phyloP scores from a whole-genome alignment of 2,113 vertebrate species.

The Hippocampus guttulatus region DNA sequence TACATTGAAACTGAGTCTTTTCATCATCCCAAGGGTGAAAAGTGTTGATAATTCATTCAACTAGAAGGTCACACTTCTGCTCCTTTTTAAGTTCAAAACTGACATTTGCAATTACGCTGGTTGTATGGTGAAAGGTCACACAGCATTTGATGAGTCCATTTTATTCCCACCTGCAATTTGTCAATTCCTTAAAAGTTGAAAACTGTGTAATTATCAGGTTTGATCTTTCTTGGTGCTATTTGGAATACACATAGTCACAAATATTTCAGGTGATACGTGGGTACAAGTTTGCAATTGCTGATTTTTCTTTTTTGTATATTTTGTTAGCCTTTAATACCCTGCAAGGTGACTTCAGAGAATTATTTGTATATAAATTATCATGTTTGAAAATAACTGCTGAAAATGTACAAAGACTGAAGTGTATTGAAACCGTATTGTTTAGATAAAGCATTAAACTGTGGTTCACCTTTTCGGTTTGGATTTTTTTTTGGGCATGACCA shows the following conservation, averaged over 20 bases:
- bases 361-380: no score
- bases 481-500: no score
- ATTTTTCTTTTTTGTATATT: neutral
- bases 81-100: neutral
- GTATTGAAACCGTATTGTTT: no score
- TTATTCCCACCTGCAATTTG: neutral
- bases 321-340: neutral
- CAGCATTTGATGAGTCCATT: slow-evolving; percentile 7
- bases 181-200: neutral
- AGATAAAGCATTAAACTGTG: no score
- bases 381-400: no score
- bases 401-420: no score
- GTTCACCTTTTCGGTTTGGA: no score
- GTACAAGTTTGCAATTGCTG: no score
- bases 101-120: slow-evolving; percentile 1
- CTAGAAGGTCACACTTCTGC: slow-evolving; percentile 42
- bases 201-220: neutral
- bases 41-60: slow-evolving; percentile 9
- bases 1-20: neutral
- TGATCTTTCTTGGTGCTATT: neutral
- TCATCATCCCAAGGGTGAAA: neutral
- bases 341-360: no score
- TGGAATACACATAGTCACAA: slow-evolving; percentile 1
- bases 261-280: neutral
- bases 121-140: slow-evolving; percentile 39